These are phyloP conservation scores for Miniopterus natalensis DNA, from an alignment of 2,113 vertebrate genomes.

Conservation along the genomic window DNA sequence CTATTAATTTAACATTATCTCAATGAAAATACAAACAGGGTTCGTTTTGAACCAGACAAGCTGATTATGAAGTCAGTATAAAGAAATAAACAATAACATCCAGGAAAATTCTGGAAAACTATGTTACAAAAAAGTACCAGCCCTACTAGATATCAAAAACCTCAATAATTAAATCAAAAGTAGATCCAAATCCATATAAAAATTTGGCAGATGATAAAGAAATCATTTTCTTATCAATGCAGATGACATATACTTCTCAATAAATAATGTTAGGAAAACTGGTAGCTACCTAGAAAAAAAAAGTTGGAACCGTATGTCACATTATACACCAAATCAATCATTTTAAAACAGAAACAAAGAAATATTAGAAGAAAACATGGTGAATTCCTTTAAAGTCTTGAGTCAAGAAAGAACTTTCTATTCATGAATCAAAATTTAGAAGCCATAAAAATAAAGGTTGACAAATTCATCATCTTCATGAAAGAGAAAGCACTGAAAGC, in stretches of 20 bases:
- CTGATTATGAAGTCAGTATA: background rate
- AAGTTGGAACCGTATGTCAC: background rate
- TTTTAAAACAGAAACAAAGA: conserved; percentile 12
- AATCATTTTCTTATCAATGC: background rate
- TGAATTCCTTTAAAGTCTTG: conserved; percentile 21
- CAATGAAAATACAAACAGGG: background rate
- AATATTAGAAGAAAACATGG: conserved; percentile 17
- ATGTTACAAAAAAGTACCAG: background rate
- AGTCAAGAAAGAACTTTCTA: conserved; percentile 16
- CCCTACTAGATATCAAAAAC: conserved; percentile 13
- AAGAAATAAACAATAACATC: conserved; percentile 14
- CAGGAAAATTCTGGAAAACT: conserved; percentile 22
- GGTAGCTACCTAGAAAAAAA: background rate
- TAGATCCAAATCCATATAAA: background rate
- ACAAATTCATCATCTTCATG: background rate
- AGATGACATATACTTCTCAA: background rate
- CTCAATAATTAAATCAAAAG: background rate
- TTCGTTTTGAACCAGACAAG: background rate
- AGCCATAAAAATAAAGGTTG: conserved; percentile 33
- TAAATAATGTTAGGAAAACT: conserved; percentile 9
- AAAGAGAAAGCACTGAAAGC: conserved; percentile 14
- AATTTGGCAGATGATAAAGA: background rate
- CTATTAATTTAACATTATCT: background rate
- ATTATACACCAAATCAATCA: background rate
- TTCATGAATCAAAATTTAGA: conserved; percentile 26